Percentiles rank a stretch among this genome's conserved stretches.
phyloP scores from a whole-genome alignment of 1,140 invertebrate genomes.

The Drosophila nasuta region DNA sequence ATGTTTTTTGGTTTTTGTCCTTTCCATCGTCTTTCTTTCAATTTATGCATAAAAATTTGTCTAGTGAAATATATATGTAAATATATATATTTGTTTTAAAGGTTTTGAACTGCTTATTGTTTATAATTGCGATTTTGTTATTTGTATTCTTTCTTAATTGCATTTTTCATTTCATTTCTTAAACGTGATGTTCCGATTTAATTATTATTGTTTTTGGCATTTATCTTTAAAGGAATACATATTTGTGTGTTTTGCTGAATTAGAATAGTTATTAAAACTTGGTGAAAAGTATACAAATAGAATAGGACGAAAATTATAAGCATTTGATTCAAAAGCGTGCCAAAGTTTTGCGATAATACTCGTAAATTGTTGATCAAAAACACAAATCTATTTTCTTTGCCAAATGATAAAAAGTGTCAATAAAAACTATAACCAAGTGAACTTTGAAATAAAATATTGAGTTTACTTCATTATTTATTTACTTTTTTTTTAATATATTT shows the following conservation, averaged over 20 bases:
- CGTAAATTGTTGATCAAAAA: not conserved
- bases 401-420: not conserved
- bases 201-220: constrained; percentile 69
- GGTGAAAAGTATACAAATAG: constrained; percentile 11
- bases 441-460: constrained; percentile 7
- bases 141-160: constrained; percentile 71
- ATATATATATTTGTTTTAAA: constrained; percentile 75
- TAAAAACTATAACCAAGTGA: not conserved
- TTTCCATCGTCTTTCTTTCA: constrained; percentile 20
- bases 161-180: constrained; percentile 31
- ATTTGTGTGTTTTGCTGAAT: constrained; percentile 16
- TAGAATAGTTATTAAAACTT: constrained; percentile 19
- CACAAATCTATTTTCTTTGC: not conserved
- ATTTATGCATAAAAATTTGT: constrained; percentile 78
- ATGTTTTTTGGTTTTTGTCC: constrained; percentile 17
- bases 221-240: constrained; percentile 40
- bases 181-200: constrained; percentile 55
- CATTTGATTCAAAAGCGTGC: constrained; percentile 9
- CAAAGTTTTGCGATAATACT: not conserved
- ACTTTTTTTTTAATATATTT: constrained; percentile 47
- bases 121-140: constrained; percentile 82
- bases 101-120: constrained; percentile 81
- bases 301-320: constrained; percentile 15
- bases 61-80: constrained; percentile 79
- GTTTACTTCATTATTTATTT: constrained; percentile 31